Conservation (phyloP, 2,797 vertebrate species). For the Natrix natrix region DNA sequence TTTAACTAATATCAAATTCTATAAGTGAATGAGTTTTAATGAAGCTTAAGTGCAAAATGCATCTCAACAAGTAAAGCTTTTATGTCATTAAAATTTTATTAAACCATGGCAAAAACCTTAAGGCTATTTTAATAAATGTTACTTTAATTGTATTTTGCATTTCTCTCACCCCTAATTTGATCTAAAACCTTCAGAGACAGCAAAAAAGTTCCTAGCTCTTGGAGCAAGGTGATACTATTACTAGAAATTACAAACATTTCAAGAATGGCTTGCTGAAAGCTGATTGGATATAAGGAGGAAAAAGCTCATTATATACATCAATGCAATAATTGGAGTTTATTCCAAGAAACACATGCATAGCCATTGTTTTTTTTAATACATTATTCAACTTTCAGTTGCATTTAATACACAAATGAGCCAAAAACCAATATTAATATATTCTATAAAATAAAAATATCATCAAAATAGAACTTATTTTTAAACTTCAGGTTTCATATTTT, state of each 20-base stretch:
- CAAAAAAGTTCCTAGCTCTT: not conserved
- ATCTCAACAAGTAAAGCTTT: slow-evolving; percentile 65
- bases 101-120: slow-evolving; percentile 66
- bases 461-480: not conserved
- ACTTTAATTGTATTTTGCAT: slow-evolving; percentile 9
- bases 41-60: slow-evolving; percentile 57
- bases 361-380: not conserved
- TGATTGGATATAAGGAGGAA: not conserved
- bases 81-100: slow-evolving; percentile 64
- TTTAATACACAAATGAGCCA: not conserved
- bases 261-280: not conserved
- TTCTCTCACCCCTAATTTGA: not conserved
- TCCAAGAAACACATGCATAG: not conserved
- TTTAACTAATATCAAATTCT: slow-evolving; percentile 72
- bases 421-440: not conserved
- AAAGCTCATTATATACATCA: not conserved
- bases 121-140: slow-evolving; percentile 49
- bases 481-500: not conserved
- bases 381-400: not conserved
- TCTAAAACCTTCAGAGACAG: not conserved
- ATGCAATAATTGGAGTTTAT: not conserved
- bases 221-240: not conserved
- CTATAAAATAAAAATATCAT: not conserved
- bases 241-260: not conserved
- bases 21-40: slow-evolving; percentile 72